Evolutionary conservation across 2,797 vertebrate species (phyloP).

Genomic region (Propithecus deckenii): DNA sequence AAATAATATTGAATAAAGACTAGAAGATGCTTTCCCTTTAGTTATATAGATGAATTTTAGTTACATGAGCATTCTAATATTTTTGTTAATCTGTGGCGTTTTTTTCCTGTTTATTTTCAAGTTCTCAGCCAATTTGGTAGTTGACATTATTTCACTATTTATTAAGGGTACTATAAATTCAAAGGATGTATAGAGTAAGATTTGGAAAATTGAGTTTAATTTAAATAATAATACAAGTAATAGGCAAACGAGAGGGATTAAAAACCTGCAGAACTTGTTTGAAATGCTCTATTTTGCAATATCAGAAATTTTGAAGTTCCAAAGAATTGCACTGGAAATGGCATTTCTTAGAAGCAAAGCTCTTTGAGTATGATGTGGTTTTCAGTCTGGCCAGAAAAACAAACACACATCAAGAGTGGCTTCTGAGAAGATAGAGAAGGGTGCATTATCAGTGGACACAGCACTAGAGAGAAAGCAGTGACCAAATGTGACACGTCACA

Average conservation of each 20-base stretch:
- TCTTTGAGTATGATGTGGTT: neutral
- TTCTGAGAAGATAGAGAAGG: neutral
- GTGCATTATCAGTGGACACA: too few relatives aligned
- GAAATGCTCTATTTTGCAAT: neutral
- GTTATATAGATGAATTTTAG: neutral
- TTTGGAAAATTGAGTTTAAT: neutral
- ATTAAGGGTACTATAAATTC: neutral
- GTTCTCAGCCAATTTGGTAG: neutral
- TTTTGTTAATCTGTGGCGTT: neutral
- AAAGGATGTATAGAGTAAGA: neutral
- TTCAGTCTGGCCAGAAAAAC: neutral
- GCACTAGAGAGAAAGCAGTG: too few relatives aligned
- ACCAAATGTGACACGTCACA: neutral
- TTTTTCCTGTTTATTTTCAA: neutral
- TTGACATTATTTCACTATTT: neutral
- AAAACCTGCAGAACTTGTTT: neutral
- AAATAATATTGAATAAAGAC: neutral
- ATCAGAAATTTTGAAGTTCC: neutral
- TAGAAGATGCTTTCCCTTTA: neutral
- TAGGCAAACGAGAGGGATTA: neutral
- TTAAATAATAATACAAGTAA: neutral
- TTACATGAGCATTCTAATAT: neutral
- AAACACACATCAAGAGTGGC: neutral
- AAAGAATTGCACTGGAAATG: neutral
- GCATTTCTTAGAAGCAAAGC: neutral